Conservation (phyloP, 2,797 vertebrate species). For the Platalea minor region DNA sequence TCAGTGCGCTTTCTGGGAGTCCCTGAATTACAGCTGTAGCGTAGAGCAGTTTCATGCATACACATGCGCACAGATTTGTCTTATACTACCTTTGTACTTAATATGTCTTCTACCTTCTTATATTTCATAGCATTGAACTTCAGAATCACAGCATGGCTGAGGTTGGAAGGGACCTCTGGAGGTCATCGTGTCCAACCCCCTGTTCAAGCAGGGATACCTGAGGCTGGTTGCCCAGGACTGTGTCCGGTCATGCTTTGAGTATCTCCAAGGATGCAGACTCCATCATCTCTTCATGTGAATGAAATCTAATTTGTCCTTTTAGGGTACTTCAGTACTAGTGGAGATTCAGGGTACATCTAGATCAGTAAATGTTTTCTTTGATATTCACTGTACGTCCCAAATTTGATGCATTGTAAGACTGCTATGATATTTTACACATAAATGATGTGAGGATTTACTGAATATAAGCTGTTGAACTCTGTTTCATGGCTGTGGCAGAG, state of each 20-base stretch:
- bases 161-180: neutral
- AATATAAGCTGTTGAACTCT: neutral
- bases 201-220: neutral
- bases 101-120: neutral
- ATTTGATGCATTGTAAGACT: neutral
- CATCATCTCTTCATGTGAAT: neutral
- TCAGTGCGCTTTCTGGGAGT: neutral
- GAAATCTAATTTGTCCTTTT: neutral
- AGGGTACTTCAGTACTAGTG: neutral
- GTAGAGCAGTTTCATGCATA: neutral
- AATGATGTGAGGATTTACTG: neutral
- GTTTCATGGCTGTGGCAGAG: neutral
- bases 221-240: neutral
- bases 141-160: neutral
- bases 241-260: neutral
- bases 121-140: neutral
- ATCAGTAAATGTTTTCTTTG: neutral
- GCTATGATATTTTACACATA: neutral
- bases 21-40: neutral
- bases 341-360: neutral
- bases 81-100: neutral
- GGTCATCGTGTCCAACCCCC: neutral
- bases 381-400: neutral
- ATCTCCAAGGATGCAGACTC: neutral
- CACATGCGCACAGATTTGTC: neutral